Evolutionary conservation across 2,797 vertebrate genomes (phyloP).

Genomic region (Sebastolobus altivelis): DNA sequence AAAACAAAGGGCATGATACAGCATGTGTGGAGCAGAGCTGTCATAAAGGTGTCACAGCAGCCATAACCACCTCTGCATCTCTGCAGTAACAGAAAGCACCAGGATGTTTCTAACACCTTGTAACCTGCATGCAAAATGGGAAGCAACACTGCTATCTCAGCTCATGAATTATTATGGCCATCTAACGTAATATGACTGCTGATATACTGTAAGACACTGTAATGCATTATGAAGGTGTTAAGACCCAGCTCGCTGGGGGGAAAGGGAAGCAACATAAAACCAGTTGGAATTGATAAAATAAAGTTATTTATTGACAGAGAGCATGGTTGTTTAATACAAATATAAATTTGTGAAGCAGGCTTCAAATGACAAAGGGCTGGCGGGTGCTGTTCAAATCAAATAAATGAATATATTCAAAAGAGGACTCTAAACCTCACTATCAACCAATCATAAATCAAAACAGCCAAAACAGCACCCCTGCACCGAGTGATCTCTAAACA

Average conservation of each 20-base stretch:
- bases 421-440: neutral
- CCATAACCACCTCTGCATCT: conserved; percentile 41
- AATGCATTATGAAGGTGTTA: neutral
- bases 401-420: neutral
- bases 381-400: neutral
- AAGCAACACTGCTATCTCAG: neutral
- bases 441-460: neutral
- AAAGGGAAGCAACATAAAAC: neutral
- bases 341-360: neutral
- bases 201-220: neutral
- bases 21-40: conserved; percentile 21
- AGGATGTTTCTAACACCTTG: neutral
- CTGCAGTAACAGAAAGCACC: conserved; percentile 14
- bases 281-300: too few species aligned
- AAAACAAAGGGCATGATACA: conserved; percentile 4
- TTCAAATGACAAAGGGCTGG: neutral
- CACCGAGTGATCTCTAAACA: neutral
- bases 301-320: too few species aligned
- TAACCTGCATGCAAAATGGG: conserved; percentile 11
- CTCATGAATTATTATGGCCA: neutral
- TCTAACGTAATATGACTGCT: neutral
- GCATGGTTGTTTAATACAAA: neutral
- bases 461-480: neutral
- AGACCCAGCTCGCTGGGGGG: accelerated
- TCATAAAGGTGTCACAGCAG: conserved; percentile 38